Conservation (phyloP, 2,888 invertebrate genomes). For the Acleris literana region DNA sequence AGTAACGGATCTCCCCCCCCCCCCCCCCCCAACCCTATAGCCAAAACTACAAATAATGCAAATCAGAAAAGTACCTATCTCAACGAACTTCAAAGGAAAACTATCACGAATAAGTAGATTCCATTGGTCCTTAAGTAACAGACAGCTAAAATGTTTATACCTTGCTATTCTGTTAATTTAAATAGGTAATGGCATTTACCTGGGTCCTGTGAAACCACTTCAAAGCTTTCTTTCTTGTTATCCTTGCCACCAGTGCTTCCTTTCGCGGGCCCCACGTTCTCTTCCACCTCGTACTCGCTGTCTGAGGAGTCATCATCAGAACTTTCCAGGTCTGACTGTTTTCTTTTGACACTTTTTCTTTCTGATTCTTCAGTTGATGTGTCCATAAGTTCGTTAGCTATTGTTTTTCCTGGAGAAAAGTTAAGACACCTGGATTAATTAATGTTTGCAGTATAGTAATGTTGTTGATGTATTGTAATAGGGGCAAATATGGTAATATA, state of each 20-base stretch:
- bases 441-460: background rate
- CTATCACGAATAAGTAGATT: too few relatives aligned
- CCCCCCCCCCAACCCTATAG: too few relatives aligned
- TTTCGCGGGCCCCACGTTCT: conserved; percentile 53
- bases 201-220: conserved; percentile 85
- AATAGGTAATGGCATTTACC: conserved; percentile 61
- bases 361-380: conserved; percentile 38
- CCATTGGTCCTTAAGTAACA: too few relatives aligned
- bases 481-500: too few relatives aligned
- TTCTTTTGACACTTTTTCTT: conserved; percentile 55
- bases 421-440: background rate
- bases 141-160: too few relatives aligned
- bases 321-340: conserved; percentile 65
- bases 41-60: too few relatives aligned
- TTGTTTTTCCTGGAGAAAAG: conserved; percentile 26
- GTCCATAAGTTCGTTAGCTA: conserved; percentile 54
- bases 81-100: too few relatives aligned
- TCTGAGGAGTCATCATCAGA: conserved; percentile 72
- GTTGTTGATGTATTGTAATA: background rate
- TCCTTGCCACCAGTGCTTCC: conserved; percentile 54
- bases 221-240: conserved; percentile 85
- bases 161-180: too few relatives aligned
- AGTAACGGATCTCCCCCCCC: too few relatives aligned
- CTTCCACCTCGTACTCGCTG: conserved; percentile 79
- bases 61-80: too few relatives aligned